Evolutionary conservation across 2,888 invertebrate genomes (phyloP).

Genomic region (Ptychoptera contaminata): DNA sequence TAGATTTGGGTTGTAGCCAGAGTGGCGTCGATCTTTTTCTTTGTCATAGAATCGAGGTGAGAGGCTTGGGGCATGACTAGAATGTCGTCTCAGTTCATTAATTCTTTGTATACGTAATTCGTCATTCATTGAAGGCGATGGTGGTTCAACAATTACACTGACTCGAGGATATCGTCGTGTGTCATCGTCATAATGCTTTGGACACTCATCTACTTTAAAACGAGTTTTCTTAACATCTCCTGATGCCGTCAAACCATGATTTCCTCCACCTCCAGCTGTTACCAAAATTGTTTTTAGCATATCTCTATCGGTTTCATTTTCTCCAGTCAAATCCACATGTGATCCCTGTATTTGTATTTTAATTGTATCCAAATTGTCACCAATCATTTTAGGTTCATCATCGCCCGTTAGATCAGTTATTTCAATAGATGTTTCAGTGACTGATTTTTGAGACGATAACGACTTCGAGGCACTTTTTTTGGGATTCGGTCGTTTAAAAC

Average conservation of each 20-base stretch:
- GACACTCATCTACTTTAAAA: conserved; percentile 28
- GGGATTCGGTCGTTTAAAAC: conserved; percentile 33
- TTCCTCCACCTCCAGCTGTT: too few relatives aligned
- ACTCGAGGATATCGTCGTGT: conserved; percentile 42
- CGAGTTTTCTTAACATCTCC: conserved; percentile 28
- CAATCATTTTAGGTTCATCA: conserved; percentile 22
- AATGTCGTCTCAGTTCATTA: conserved; percentile 29
- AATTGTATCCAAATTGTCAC: conserved; percentile 12
- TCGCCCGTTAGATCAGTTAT: conserved; percentile 15
- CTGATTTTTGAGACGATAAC: conserved; percentile 15
- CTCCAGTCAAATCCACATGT: conserved; percentile 13
- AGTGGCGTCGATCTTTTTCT: conserved; percentile 30
- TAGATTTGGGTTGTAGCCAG: conserved; percentile 41
- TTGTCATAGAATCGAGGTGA: conserved; percentile 33
- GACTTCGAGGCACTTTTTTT: conserved; percentile 9
- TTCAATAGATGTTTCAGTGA: conserved; percentile 15
- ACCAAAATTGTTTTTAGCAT: conserved; percentile 5
- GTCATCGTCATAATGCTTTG: conserved; percentile 30
- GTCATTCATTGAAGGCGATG: conserved; percentile 44
- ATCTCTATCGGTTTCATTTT: conserved; percentile 9
- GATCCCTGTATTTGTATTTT: conserved; percentile 13
- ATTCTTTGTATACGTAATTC: conserved; percentile 33
- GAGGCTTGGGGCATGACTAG: conserved; percentile 31
- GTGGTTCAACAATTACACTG: conserved; percentile 58
- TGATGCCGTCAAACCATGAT: too few relatives aligned